Percentiles rank a stretch among this genome's conserved stretches.
Evolutionary conservation across 1,140 invertebrate species (phyloP).

Genomic region (Phymastichus coffea): DNA sequence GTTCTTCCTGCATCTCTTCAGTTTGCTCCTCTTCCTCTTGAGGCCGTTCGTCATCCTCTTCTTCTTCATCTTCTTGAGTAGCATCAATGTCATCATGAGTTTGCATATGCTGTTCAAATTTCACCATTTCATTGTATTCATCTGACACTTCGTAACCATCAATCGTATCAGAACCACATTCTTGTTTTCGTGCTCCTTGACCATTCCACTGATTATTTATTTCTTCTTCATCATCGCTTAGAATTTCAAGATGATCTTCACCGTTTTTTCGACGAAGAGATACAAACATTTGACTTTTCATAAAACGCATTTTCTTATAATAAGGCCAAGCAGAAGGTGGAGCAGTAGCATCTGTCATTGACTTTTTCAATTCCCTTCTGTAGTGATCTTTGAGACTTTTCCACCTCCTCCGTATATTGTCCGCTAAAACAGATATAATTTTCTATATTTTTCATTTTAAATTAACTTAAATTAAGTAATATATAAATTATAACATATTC

Average conservation of each 20-base stretch:
- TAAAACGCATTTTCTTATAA: conserved; percentile 25
- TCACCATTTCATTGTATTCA: conserved; percentile 18
- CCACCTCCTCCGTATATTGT: conserved; percentile 18
- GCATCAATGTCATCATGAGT: neutral
- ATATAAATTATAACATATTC: too few species aligned
- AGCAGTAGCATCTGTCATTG: conserved; percentile 8
- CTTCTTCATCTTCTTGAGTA: conserved; percentile 7
- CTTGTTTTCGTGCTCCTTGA: conserved; percentile 7
- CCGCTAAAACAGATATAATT: conserved; percentile 18
- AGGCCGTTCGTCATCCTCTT: conserved; percentile 6
- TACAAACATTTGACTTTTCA: conserved; percentile 27
- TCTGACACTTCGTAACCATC: conserved; percentile 19
- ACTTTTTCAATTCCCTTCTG: conserved; percentile 22
- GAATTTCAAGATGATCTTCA: conserved; percentile 23
- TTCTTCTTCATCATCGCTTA: conserved; percentile 20
- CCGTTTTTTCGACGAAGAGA: conserved; percentile 22
- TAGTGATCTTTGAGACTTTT: conserved; percentile 28
- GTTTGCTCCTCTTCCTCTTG: conserved; percentile 1
- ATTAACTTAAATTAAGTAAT: too few species aligned
- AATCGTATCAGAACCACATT: conserved; percentile 16
- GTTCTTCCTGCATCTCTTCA: neutral
- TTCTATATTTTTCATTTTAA: neutral
- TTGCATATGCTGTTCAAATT: conserved; percentile 20
- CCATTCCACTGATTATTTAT: conserved; percentile 13
- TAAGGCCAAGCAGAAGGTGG: conserved; percentile 21